Evolutionary conservation across 2,888 invertebrate species (phyloP), one percentile per base, ranked within the genome.

Genomic region (Habroteleia sp.): DNA sequence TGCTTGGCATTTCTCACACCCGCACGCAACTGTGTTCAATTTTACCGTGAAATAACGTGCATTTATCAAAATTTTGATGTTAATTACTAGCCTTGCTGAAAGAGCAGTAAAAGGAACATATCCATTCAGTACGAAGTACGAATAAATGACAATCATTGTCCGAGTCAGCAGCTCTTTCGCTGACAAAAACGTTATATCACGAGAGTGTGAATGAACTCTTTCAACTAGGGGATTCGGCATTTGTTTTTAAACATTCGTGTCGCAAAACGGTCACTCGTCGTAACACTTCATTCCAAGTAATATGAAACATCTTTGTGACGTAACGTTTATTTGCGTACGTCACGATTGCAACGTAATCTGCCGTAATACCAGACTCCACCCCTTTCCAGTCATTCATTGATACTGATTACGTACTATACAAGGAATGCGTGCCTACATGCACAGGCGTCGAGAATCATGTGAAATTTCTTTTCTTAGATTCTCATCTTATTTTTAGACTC

Each of bases 311-410:
- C 60, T 69, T 60, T 52, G 60, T 60, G 69, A 60, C 69, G 69
- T 60, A 69, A 60, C 60, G 44, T 52, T 42, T 60, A 60, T 50
- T 42, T 52, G 60, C 50, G 50, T 60, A 69, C 69, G 60, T 69
- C 60, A 69, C 37, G 60, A 42, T 52, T 41, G 69, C 60, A 69
- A 60, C 42, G 52, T 52, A 52, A 69, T 50, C 60, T 37, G 37
- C 42, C 44, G 69, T 52, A 44, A 58, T 42, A 44, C 3, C 52
- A 44, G 60, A 56, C 60, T 58, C 60, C 69, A 50, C 58, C 69
- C 60, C 69, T 44, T 44, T 60, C 41, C 50, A 60, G 60, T 52
- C 69, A 69, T 60, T 60, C 69, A 60, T 69, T 69, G 60, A 69
- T 69, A 52, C 69, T 29, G 58, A 58, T 68, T 68, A 68, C 50